These are phyloP conservation scores for Acridotheres tristis DNA, from an alignment of 2,797 vertebrate genomes.

Conservation along the genomic window DNA sequence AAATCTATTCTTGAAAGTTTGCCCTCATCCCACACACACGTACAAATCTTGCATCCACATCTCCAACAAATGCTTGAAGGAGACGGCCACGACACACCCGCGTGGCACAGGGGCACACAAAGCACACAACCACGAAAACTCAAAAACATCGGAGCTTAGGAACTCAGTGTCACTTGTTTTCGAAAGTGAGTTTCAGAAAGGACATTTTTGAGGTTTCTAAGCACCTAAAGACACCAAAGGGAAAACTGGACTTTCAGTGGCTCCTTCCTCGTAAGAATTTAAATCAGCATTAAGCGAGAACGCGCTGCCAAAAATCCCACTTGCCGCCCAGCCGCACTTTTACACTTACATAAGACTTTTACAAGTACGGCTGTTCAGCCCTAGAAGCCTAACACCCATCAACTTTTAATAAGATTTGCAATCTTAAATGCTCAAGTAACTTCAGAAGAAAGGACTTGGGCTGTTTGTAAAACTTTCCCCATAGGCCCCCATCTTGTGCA, in stretches of 20 bases:
- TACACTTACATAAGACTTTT: background rate
- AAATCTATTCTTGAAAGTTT: background rate
- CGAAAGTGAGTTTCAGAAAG: background rate
- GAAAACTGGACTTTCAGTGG: background rate
- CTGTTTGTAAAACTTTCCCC: background rate
- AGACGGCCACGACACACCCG: background rate
- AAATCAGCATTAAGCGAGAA: background rate
- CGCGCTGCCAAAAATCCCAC: background rate
- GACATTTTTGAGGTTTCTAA: background rate
- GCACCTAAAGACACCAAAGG: background rate
- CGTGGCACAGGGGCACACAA: accelerated
- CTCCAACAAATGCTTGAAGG: background rate
- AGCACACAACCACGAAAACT: background rate
- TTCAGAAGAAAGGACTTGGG: background rate
- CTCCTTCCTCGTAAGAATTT: background rate
- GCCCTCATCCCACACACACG: background rate
- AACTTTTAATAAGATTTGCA: conserved; percentile 21
- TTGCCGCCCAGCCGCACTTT: background rate
- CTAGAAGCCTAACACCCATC: conserved; percentile 10
- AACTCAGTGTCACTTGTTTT: background rate
- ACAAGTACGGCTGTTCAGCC: background rate
- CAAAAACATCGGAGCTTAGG: background rate
- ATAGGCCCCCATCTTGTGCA: background rate
- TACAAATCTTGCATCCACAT: background rate
- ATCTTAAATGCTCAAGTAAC: conserved; percentile 15